These are phyloP conservation scores for Ophthalmolycus amberensis DNA, from an alignment of 2,113 vertebrate genomes.

Conservation along the genomic window DNA sequence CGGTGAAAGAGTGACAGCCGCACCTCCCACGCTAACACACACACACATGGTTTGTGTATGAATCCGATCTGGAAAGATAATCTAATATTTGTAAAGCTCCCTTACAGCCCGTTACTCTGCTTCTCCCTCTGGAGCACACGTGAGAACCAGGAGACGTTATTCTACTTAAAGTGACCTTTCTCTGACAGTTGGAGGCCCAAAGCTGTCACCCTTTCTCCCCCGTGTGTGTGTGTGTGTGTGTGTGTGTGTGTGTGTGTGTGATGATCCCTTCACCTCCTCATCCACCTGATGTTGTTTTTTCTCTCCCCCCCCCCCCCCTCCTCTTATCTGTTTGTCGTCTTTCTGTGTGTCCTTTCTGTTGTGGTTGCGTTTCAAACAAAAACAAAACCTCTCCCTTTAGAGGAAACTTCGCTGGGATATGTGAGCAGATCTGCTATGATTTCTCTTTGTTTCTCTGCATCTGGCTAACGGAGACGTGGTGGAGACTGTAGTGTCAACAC, in stretches of 20 bases:
- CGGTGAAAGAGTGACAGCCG: conserved; percentile 73
- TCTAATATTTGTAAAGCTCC: background rate
- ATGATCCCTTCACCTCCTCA: conserved; percentile 59
- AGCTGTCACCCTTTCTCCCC: too few species aligned
- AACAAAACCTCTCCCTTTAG: conserved; percentile 84
- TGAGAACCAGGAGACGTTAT: background rate
- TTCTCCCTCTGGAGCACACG: background rate
- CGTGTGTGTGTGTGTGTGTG: background rate
- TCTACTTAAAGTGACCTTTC: background rate
- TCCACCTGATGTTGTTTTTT: conserved; percentile 76
- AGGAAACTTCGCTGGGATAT: conserved; percentile 99
- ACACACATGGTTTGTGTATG: too few species aligned
- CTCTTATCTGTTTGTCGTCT: conserved; percentile 79
- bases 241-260: background rate
- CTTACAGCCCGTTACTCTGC: background rate
- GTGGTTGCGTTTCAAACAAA: conserved; percentile 78
- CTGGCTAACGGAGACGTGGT: conserved; percentile 69
- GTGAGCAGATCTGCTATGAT: conserved; percentile 89
- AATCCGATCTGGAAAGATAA: too few species aligned
- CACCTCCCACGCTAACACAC: conserved; percentile 54
- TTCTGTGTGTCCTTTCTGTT: conserved; percentile 67
- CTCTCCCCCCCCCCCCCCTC: conserved; percentile 54
- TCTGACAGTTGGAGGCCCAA: too few species aligned
- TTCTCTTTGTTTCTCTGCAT: conserved; percentile 75
- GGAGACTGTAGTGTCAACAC: conserved; percentile 35